phyloP scores from a whole-genome alignment of 2,113 vertebrate genomes.

The Vidua macroura region DNA sequence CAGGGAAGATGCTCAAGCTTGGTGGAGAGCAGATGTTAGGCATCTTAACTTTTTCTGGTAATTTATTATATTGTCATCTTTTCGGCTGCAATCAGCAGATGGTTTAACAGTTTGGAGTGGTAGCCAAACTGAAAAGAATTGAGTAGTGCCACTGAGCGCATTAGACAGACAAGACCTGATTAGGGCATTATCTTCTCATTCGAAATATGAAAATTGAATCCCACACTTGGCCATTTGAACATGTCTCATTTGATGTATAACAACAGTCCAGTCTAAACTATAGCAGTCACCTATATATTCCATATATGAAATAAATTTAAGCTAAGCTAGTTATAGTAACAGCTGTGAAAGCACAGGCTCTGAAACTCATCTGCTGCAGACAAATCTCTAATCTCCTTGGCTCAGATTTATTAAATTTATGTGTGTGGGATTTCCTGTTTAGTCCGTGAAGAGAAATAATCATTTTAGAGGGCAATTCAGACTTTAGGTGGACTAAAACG shows the following conservation, averaged over 20 bases:
- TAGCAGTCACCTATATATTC: not conserved
- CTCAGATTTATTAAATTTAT: slow-evolving; percentile 59
- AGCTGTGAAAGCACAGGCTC: slow-evolving; percentile 52
- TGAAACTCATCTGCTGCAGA: slow-evolving; percentile 57
- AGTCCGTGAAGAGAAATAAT: slow-evolving; percentile 38
- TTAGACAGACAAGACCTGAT: not conserved
- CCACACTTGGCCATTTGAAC: not conserved
- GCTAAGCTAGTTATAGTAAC: slow-evolving; percentile 53
- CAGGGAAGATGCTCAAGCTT: not conserved
- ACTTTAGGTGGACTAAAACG: slow-evolving; percentile 27
- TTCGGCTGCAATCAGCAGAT: slow-evolving; percentile 23
- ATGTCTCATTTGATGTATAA: not conserved
- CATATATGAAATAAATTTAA: slow-evolving; percentile 35
- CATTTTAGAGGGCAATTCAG: slow-evolving; percentile 47
- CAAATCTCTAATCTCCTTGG: slow-evolving; percentile 65
- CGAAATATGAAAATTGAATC: not conserved
- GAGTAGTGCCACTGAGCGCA: not conserved
- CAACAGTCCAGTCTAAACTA: not conserved
- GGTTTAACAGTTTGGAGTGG: slow-evolving; percentile 35
- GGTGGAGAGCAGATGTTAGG: slow-evolving; percentile 36
- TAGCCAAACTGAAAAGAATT: slow-evolving; percentile 20
- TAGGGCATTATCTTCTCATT: slow-evolving; percentile 17
- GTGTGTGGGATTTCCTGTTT: slow-evolving; percentile 51
- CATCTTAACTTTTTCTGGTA: slow-evolving; percentile 34
- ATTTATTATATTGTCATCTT: slow-evolving; percentile 50